Evolutionary conservation across 2,888 invertebrate genomes (phyloP).

Genomic region (Smittia aterrima): DNA sequence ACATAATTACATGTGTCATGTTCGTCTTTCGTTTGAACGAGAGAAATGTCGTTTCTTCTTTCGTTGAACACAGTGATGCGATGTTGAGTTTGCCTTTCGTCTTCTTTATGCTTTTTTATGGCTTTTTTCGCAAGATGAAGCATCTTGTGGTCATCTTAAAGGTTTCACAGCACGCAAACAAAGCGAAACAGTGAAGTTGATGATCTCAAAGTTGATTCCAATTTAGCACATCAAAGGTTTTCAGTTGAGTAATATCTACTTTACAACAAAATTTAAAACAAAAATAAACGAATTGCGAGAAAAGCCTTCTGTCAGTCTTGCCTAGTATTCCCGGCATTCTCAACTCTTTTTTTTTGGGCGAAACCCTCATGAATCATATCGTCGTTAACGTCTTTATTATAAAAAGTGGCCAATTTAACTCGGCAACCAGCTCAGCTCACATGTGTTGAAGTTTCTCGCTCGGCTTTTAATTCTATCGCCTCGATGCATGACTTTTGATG

Average conservation of each 20-base stretch:
- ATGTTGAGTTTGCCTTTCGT: no score
- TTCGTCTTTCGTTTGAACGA: background rate
- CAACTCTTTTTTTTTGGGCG: background rate
- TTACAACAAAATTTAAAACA: no score
- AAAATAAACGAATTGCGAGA: no score
- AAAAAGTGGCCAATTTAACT: slow-evolving; percentile 12
- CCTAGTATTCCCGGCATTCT: no score
- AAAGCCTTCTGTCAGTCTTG: no score
- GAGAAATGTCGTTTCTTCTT: background rate
- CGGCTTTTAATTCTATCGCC: slow-evolving; percentile 12
- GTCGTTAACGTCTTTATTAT: slow-evolving; percentile 35
- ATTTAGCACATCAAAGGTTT: no score
- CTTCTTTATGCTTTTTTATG: no score
- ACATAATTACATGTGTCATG: slow-evolving; percentile 35
- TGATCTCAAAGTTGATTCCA: no score
- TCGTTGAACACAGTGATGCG: background rate
- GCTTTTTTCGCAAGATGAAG: background rate
- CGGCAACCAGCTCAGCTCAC: background rate
- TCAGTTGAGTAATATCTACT: no score
- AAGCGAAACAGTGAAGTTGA: no score
- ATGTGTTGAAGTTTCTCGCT: background rate
- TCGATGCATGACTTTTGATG: background rate
- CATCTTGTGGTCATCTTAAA: no score
- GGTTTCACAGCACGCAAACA: no score
- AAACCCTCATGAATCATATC: slow-evolving; percentile 31